These are phyloP conservation scores for Andrena fulva DNA, from an alignment of 2,888 invertebrate species.

Conservation along the genomic window DNA sequence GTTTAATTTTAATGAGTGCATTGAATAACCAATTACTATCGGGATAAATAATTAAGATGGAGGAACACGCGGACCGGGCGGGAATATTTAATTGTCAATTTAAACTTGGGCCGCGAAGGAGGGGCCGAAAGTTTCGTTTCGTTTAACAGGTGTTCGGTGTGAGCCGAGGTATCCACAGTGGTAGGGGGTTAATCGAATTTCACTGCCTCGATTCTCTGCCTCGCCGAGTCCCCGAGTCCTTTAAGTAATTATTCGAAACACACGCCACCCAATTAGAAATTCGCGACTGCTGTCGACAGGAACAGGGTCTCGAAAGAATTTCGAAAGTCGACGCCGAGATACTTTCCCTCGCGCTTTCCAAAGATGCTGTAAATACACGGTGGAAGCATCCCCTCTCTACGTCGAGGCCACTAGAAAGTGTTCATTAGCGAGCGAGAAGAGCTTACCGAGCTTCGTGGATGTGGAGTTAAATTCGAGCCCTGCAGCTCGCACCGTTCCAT, in stretches of 20 bases:
- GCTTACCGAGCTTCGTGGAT: background rate
- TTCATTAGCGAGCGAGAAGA: constrained; percentile 9
- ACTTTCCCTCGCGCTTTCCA: too few species aligned
- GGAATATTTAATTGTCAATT: constrained; percentile 29
- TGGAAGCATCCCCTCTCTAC: background rate
- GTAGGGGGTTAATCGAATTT: background rate
- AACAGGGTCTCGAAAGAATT: too few species aligned
- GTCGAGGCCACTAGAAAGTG: background rate
- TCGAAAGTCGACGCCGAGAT: too few species aligned
- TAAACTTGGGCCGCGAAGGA: background rate
- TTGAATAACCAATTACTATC: constrained; percentile 54
- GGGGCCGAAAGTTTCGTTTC: background rate
- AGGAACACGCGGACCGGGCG: background rate
- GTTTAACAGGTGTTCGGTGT: background rate
- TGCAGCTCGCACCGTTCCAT: background rate
- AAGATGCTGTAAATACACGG: background rate
- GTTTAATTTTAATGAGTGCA: constrained; percentile 62
- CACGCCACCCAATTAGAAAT: too few species aligned
- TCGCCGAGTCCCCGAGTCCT: background rate
- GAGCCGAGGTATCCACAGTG: background rate
- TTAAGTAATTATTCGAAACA: background rate
- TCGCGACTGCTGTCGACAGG: too few species aligned
- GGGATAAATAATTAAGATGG: constrained; percentile 48
- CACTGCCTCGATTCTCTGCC: background rate
- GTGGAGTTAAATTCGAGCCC: constrained; percentile 8